Evolutionary conservation across 2,888 invertebrate genomes (phyloP).

Genomic region (Campoplex capitator): DNA sequence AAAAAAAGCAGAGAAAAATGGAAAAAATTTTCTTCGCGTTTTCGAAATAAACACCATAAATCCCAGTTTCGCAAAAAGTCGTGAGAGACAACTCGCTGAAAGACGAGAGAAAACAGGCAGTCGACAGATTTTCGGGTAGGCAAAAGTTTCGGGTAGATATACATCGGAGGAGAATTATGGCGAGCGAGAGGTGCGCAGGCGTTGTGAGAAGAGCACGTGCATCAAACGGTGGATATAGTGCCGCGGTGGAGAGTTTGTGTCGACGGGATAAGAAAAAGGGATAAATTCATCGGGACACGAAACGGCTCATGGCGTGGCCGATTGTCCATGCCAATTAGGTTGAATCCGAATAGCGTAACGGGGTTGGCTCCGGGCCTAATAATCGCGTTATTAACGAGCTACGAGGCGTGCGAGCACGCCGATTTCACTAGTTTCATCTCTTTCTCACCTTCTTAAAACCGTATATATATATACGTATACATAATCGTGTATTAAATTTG

Average conservation of each 20-base stretch:
- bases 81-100: slow-evolving; percentile 16
- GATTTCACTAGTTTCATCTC: slow-evolving; percentile 47
- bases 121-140: slow-evolving; percentile 42
- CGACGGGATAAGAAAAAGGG: slow-evolving; percentile 73
- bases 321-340: slow-evolving; percentile 82
- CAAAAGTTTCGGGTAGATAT: not conserved
- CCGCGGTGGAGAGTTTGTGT: slow-evolving; percentile 48
- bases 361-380: slow-evolving; percentile 79
- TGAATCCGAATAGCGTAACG: slow-evolving; percentile 80
- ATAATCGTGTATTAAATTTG: not conserved
- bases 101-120: slow-evolving; percentile 20
- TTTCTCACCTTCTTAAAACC: slow-evolving; percentile 22
- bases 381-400: slow-evolving; percentile 81
- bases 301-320: slow-evolving; percentile 78
- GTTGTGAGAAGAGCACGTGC: slow-evolving; percentile 14
- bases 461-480: not conserved
- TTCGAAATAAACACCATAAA: slow-evolving; percentile 13
- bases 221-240: slow-evolving; percentile 2
- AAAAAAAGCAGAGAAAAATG: not conserved
- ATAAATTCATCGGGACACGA: slow-evolving; percentile 78
- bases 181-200: slow-evolving; percentile 62
- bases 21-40: not conserved
- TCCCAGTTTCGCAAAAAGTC: slow-evolving; percentile 3
- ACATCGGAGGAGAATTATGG: slow-evolving; percentile 68
- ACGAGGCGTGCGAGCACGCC: slow-evolving; percentile 51